Base-by-base conservation (phyloP, 2,888 invertebrate species). In the Daptonema setosum region DNA sequence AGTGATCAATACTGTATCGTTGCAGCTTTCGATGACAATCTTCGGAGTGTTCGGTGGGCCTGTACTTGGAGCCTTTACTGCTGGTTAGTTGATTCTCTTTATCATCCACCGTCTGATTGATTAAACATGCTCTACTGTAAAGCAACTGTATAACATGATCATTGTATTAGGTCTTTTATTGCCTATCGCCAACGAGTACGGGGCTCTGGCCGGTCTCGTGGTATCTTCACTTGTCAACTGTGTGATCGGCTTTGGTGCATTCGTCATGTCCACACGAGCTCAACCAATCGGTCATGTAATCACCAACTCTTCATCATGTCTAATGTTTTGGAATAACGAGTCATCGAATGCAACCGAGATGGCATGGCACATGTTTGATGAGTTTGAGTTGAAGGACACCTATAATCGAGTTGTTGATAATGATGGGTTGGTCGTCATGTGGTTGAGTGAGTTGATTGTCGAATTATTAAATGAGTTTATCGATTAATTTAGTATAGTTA, bases 21-120 rank as follows among this genome's bases (percentile, higher is more conserved):
- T 43, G 2, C 57, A 66, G 65, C 56, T 66, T 1, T 61, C 67
- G 25, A 62, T 67, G 50, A 63, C 62, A 20, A 64, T 67, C 1
- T 67, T 67, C 56, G 67, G 67, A 22, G 62, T 64, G 1, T 62
- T 61, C n/a, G 67, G 67, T 11, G 67, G 67, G 5, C 65, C 66
- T 1, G 61, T 66, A 24, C 60, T 67, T 26, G 66, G 65, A 1
- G 60, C 62, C 14, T 67, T 67, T 48, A 52, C 61, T 28, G 57
- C 66, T 17, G 67, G 66, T 2, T 58, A 68, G 30, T 66, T 68
- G 52, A 58, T 65, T n/a, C 66, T 65, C 8, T 60, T n/a, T 88
- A 69, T 86, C 86, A 0, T 79, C 80, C 2, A 81, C 85, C 0
- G 57, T 69, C 17, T 83, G 83, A 0, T 70, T 76, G 0, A 68